Conservation (phyloP, 2,797 vertebrate genomes). For the Enteromius viviparus region DNA sequence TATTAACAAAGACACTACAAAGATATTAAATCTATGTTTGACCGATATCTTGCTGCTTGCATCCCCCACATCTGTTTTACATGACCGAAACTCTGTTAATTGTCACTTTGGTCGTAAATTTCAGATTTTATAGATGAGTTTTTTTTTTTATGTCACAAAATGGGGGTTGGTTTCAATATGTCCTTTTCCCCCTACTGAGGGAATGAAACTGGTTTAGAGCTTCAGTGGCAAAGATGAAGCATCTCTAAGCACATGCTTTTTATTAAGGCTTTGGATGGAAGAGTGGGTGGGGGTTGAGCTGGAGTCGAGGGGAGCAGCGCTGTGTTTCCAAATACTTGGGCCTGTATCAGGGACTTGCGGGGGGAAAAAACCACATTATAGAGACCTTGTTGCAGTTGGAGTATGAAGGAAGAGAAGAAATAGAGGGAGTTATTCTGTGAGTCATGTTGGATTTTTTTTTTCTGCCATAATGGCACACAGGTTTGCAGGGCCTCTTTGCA, state of each 20-base stretch:
- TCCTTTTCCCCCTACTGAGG: background rate
- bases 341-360: constrained; percentile 57
- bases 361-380: constrained; percentile 62
- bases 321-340: constrained; percentile 61
- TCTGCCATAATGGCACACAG: constrained; percentile 46
- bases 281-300: constrained; percentile 53
- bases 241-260: constrained; percentile 67
- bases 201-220: constrained; percentile 51
- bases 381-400: constrained; percentile 56
- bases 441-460: constrained; percentile 49
- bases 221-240: constrained; percentile 61
- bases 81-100: constrained; percentile 29
- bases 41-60: constrained; percentile 12
- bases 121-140: background rate
- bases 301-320: constrained; percentile 48
- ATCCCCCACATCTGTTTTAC: constrained; percentile 30
- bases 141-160: constrained; percentile 29
- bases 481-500: constrained; percentile 36
- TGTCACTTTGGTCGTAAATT: constrained; percentile 43
- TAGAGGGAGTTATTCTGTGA: constrained; percentile 50
- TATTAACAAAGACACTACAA: background rate
- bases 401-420: constrained; percentile 55
- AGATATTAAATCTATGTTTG: constrained; percentile 17
- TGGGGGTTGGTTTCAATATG: background rate
- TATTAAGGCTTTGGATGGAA: constrained; percentile 61